Base-by-base conservation (phyloP, 2,797 vertebrate species). In the Arnoldichthys spilopterus region DNA sequence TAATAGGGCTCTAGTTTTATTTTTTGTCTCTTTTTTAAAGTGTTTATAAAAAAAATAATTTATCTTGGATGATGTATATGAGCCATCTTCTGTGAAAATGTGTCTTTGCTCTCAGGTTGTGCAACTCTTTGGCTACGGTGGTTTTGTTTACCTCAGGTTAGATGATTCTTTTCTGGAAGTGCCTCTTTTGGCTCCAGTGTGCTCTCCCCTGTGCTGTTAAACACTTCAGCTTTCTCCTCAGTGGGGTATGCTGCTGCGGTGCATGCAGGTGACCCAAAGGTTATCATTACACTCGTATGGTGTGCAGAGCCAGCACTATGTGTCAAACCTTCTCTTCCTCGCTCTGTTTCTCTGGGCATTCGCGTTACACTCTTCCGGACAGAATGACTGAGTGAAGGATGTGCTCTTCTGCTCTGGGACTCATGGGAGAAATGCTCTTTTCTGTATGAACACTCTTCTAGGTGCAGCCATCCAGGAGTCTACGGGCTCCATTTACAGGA, bases 201-300 rank as follows among this genome's bases (percentile, higher is more conserved):
- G 47, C 56, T 69, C 53, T 24, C 43, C 37, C 51, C 13, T 49
- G 56, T 28, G 34, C 9, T 26, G 16, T 71, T 62, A 54, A 72
- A 56, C 26, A 28, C 66, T 70, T 32, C 71, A 53, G n/a, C 26
- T 30, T 56, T 58, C 34, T 68, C 43, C 54, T 40, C 58, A 26
- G 47, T 64, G 66, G 62, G 30, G 8, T 58, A 11, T 63, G 51
- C 70, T 40, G 15, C 67, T 20, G 37, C 45, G 8, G 75, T 63
- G 34, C 59, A 47, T 24, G 0, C 26, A 28, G 40, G 56, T 74
- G 56, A 76, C 61, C 63, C 63, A 13, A 74, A 72, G 74, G 72
- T 85, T 82, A 76, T 77, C 70, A 63, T 63, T 40, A 63, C 45
- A 59, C 43, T 61, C 61, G 12, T 45, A 51, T 26, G 59, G 54